Conservation (phyloP, 2,888 invertebrate genomes). For the Oxytorus armatus region DNA sequence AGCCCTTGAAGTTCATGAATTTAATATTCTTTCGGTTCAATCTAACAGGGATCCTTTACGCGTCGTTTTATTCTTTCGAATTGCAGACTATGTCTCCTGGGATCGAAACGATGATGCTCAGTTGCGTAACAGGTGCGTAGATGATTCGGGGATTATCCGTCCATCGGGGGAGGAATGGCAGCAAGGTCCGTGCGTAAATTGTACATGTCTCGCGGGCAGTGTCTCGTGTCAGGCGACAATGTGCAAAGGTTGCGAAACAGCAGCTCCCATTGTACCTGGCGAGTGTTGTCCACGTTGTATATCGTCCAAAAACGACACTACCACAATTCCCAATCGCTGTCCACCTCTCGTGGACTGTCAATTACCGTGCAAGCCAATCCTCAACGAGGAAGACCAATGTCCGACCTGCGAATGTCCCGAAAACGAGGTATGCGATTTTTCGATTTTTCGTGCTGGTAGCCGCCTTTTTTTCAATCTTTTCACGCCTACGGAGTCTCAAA, state of each 20-base stretch:
- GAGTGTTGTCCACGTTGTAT: slow-evolving; percentile 80
- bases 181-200: slow-evolving; percentile 76
- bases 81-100: slow-evolving; percentile 75
- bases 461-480: neutral
- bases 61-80: neutral
- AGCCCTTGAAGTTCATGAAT: too few species aligned
- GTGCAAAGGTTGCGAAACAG: slow-evolving; percentile 80
- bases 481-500: neutral
- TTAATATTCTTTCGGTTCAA: too few species aligned
- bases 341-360: slow-evolving; percentile 72
- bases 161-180: slow-evolving; percentile 73
- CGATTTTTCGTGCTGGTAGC: too few species aligned
- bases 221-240: slow-evolving; percentile 77
- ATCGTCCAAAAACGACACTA: slow-evolving; percentile 64
- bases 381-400: slow-evolving; percentile 72
- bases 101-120: slow-evolving; percentile 68
- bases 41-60: too few species aligned
- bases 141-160: slow-evolving; percentile 72
- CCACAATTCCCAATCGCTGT: slow-evolving; percentile 53
- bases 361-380: slow-evolving; percentile 74
- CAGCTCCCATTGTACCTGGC: slow-evolving; percentile 74
- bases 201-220: slow-evolving; percentile 76
- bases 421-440: slow-evolving; percentile 61
- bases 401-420: slow-evolving; percentile 75
- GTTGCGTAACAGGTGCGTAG: slow-evolving; percentile 70